Percentiles rank a stretch among this genome's conserved stretches.
Conservation (phyloP, 2,113 vertebrate species). For the Etia nguti region DNA sequence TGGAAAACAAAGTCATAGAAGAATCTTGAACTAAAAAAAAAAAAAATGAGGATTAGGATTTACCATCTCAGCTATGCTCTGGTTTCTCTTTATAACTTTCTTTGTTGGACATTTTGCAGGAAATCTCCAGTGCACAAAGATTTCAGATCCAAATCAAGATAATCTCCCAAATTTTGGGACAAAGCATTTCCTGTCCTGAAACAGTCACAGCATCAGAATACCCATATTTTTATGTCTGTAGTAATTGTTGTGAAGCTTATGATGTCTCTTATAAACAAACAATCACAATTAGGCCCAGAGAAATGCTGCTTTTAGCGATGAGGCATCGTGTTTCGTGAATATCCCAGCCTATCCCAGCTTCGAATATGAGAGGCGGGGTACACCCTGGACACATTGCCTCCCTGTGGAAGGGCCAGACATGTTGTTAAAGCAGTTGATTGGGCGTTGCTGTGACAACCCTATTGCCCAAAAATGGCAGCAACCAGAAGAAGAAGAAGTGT, state of each 20-base stretch:
- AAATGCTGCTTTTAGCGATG: background rate
- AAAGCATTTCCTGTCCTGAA: background rate
- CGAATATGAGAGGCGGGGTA: background rate
- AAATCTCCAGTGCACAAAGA: background rate
- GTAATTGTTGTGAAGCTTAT: background rate
- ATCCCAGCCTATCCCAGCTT: background rate
- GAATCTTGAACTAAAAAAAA: background rate
- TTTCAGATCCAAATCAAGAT: background rate
- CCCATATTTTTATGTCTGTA: background rate
- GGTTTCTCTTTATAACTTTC: background rate
- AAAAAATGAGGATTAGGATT: background rate
- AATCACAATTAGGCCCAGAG: background rate
- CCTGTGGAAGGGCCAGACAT: background rate
- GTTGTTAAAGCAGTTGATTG: background rate
- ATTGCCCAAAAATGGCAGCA: background rate
- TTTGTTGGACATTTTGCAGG: background rate
- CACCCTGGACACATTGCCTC: background rate
- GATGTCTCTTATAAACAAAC: background rate
- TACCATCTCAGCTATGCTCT: background rate
- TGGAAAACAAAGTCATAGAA: background rate
- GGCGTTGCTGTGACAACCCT: background rate
- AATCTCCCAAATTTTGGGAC: background rate
- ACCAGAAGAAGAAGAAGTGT: background rate
- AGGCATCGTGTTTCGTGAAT: background rate
- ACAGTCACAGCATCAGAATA: background rate